Base-by-base conservation (phyloP, 2,797 vertebrate species). In the Danio aesculapii region DNA sequence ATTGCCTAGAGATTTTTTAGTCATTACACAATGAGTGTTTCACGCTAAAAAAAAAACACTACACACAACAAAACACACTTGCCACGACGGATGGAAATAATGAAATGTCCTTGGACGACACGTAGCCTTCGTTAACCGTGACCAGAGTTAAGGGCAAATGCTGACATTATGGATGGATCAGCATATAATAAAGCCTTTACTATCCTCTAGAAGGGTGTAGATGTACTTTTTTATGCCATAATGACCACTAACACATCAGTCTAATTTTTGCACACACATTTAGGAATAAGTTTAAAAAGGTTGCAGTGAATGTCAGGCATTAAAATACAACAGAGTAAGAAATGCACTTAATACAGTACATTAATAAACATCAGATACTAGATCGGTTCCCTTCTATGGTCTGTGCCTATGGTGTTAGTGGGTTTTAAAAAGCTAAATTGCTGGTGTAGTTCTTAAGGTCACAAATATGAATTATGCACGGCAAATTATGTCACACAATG, bases 1-100 rank as follows among this genome's bases (percentile, higher is more conserved):
- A 95, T 94, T 94, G 89, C 91, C 88, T 91, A 77, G 69, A 89
- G 90, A 94, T 93, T 80, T 89, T 89, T 87, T 88, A 77, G 90
- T 90, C 92, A 90, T 72, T 82, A 87, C 86, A 76, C 81, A 80
- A 83, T 84, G 84, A 90, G 88, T 82, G 87, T 89, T 91, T 87
- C 70, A 67, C 72, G 64, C 85, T 30, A 49, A 30, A 30, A 30
- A n/a, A n/a, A 71, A 90, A 90, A 90, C 84, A 76, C 84, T 82
- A 75, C 57, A 82, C 86, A 85, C 88, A 88, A 90, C 86, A 93
- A 90, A 86, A 88, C 90, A 89, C 86, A 86, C 87, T 90, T 91
- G 86, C 90, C 91, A 92, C 81, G 83, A 77, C 81, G 88, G 87
- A 88, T 83, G 81, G 72, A 89, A 90, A 91, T 90, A 91, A 93